phyloP scores from a whole-genome alignment of 30 jellyfish, hydroid and myxozoan genomes.

The Cassiopea andromeda region DNA sequence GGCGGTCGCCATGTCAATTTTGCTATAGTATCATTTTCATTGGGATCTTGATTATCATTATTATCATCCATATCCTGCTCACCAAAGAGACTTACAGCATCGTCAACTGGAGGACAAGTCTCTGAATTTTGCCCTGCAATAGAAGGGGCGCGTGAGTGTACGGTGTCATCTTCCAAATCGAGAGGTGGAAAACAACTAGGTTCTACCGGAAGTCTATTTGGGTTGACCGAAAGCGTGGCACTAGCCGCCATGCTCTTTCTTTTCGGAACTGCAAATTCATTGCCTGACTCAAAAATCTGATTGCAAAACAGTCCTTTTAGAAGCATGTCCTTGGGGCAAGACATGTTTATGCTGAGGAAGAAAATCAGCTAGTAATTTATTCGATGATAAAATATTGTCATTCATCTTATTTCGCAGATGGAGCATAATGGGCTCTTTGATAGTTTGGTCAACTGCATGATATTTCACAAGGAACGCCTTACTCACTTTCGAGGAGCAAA shows the following conservation, averaged over 20 bases:
- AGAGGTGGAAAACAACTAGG: neutral
- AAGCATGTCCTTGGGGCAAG: neutral
- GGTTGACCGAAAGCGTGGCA: neutral
- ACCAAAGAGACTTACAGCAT: constrained; percentile 28
- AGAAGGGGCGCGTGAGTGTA: constrained; percentile 39
- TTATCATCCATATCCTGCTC: constrained; percentile 29
- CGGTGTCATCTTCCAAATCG: too few relatives aligned
- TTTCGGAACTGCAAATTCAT: neutral
- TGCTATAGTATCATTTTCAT: neutral
- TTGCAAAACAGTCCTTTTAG: neutral
- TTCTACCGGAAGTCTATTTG: too few relatives aligned
- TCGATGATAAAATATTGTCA: neutral
- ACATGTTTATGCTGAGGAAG: too few relatives aligned
- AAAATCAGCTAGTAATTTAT: too few relatives aligned
- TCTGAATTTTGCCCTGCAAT: too few relatives aligned
- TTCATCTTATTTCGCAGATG: constrained; percentile 1
- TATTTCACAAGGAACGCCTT: neutral
- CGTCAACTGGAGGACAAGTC: too few relatives aligned
- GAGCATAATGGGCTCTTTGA: too few relatives aligned
- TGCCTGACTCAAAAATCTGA: too few relatives aligned
- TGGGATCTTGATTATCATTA: neutral
- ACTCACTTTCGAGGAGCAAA: neutral
- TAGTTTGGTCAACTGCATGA: neutral
- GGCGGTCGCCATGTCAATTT: neutral
- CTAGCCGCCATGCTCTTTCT: neutral